A percentile compares a stretch with the other conserved stretches of the same genome.
Evolutionary conservation across 2,888 invertebrate species (phyloP).

Genomic region (Toxonevra muliebris): DNA sequence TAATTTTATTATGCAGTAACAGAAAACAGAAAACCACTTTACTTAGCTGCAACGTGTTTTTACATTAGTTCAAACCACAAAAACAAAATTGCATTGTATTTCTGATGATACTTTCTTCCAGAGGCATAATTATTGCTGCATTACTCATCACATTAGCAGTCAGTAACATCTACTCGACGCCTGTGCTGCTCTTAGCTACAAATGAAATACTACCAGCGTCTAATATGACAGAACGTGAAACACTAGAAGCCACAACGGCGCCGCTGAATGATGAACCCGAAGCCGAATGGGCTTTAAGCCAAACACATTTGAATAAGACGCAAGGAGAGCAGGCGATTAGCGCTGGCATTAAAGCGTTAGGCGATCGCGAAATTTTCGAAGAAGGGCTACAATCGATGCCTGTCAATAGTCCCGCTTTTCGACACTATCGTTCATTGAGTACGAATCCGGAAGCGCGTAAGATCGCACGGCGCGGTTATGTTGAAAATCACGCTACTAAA

Average conservation of each 20-base stretch:
- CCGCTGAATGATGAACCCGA: slow-evolving; percentile 53
- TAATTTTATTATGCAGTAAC: too few species aligned
- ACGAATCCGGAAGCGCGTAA: slow-evolving; percentile 71
- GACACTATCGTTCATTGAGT: slow-evolving; percentile 76
- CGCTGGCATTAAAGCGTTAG: slow-evolving; percentile 70
- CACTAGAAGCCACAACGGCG: slow-evolving; percentile 38
- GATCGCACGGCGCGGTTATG: slow-evolving; percentile 73
- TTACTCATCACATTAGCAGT: slow-evolving; percentile 46
- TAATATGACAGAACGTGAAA: slow-evolving; percentile 37
- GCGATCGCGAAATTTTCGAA: slow-evolving; percentile 69
- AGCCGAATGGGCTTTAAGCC: slow-evolving; percentile 48
- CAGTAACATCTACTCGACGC: slow-evolving; percentile 27
- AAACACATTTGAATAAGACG: slow-evolving; percentile 36
- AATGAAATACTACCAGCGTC: slow-evolving; percentile 13
- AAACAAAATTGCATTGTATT: slow-evolving; percentile 1
- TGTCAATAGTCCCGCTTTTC: slow-evolving; percentile 71
- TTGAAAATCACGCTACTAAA: slow-evolving; percentile 75
- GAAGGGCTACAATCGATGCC: slow-evolving; percentile 65
- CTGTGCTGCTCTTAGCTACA: slow-evolving; percentile 31
- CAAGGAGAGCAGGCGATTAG: slow-evolving; percentile 65
- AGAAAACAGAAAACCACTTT: too few species aligned
- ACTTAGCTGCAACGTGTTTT: too few species aligned
- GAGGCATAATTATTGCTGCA: slow-evolving; percentile 52
- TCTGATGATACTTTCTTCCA: slow-evolving; percentile 32
- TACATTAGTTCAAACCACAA: neutral